These are phyloP conservation scores for Spilogale gracilis DNA, from an alignment of 2,113 vertebrate genomes.

Conservation along the genomic window DNA sequence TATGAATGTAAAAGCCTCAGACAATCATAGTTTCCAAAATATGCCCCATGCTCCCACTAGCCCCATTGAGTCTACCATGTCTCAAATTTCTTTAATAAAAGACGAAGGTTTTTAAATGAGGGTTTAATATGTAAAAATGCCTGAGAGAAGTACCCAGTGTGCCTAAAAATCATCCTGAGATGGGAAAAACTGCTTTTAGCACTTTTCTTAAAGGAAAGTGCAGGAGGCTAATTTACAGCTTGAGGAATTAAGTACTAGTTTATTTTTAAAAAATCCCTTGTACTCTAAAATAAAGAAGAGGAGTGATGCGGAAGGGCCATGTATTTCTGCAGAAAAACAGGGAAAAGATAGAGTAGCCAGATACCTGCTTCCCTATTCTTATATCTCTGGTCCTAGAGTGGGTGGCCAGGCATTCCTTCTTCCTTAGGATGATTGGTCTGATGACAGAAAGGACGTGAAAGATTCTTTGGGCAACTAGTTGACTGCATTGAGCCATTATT, in stretches of 20 bases:
- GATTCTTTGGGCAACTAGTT: background rate
- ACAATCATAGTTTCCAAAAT: background rate
- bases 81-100: slow-evolving; percentile 18
- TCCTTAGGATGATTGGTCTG: background rate
- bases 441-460: background rate
- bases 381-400: background rate
- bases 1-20: background rate
- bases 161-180: background rate
- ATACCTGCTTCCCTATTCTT: background rate
- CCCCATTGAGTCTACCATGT: background rate
- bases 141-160: background rate
- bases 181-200: background rate
- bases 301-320: background rate
- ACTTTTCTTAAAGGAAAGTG: background rate
- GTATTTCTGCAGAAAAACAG: background rate
- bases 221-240: background rate
- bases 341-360: background rate
- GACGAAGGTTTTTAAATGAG: background rate
- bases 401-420: background rate
- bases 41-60: background rate
- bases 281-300: background rate
- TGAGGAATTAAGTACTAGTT: background rate
- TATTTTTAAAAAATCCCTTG: background rate
- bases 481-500: background rate
- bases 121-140: background rate